Evolutionary conservation across 30 jellyfish, hydroid and myxozoan species (phyloP).

Genomic region (Pseudorhiza aurosa): DNA sequence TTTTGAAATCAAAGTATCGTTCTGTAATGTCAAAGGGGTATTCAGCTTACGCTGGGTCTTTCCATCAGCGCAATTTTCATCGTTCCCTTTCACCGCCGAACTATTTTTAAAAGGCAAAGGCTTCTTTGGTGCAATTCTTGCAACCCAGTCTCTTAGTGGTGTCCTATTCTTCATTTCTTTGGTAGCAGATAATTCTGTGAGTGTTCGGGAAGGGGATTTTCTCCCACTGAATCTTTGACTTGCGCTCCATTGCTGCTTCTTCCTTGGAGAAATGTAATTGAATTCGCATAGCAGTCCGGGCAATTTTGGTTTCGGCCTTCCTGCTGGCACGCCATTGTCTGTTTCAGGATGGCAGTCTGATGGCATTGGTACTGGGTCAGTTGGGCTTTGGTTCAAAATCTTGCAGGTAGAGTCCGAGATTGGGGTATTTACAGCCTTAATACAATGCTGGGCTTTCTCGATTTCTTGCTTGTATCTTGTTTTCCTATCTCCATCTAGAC

Average conservation of each 20-base stretch:
- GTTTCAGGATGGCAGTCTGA: not conserved
- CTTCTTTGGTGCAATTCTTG: not conserved
- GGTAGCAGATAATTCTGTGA: not conserved
- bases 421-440: not conserved
- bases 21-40: not conserved
- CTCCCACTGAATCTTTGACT: not conserved
- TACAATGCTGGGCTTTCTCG: not conserved
- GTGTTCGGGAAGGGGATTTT: slow-evolving; percentile 1
- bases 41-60: not conserved
- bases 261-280: slow-evolving; percentile 42
- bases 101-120: slow-evolving; percentile 50
- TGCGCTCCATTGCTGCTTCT: not conserved
- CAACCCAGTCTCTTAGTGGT: not conserved
- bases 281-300: slow-evolving; percentile 49
- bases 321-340: not conserved
- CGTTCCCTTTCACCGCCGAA: not conserved
- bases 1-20: not conserved
- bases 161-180: not conserved
- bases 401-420: slow-evolving; percentile 2
- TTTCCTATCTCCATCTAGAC: slow-evolving; percentile 20
- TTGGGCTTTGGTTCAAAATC: not conserved
- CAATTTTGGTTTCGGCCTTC: slow-evolving; percentile 40
- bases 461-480: not conserved
- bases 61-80: not conserved
- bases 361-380: not conserved